phyloP scores from a whole-genome alignment of 2,113 vertebrate genomes.

The Sphaerodactylus townsendi region DNA sequence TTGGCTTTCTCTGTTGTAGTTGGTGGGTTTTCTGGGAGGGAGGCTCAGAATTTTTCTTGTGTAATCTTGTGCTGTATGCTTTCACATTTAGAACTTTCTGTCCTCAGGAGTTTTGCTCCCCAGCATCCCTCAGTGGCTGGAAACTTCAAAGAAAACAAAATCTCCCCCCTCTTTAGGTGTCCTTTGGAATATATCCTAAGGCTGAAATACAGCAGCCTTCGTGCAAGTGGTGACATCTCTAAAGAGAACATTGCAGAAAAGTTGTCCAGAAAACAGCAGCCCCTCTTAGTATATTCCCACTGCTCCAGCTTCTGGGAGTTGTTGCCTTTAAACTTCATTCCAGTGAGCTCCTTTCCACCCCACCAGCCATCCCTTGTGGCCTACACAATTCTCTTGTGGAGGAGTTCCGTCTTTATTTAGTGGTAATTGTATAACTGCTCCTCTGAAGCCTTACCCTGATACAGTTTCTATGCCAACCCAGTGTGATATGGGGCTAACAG shows the following conservation, averaged over 20 bases:
- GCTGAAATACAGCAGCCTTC: rapidly evolving
- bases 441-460: background rate
- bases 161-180: rapidly evolving
- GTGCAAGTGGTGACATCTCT: background rate
- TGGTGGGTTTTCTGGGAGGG: background rate
- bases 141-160: background rate
- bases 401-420: background rate
- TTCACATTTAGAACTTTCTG: background rate
- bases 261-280: background rate
- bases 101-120: background rate
- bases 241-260: background rate
- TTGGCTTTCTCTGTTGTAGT: background rate
- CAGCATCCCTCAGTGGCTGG: background rate
- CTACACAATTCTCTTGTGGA: background rate
- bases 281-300: background rate
- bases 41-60: background rate
- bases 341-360: background rate
- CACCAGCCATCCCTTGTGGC: background rate
- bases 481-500: slow-evolving; percentile 14
- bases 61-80: background rate
- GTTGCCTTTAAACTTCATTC: background rate
- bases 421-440: slow-evolving; percentile 22
- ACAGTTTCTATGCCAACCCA: slow-evolving; percentile 65
- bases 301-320: rapidly evolving
- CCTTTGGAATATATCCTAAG: rapidly evolving